These are phyloP conservation scores for Amiota mariae DNA, from an alignment of 2,888 invertebrate genomes.

Conservation along the genomic window DNA sequence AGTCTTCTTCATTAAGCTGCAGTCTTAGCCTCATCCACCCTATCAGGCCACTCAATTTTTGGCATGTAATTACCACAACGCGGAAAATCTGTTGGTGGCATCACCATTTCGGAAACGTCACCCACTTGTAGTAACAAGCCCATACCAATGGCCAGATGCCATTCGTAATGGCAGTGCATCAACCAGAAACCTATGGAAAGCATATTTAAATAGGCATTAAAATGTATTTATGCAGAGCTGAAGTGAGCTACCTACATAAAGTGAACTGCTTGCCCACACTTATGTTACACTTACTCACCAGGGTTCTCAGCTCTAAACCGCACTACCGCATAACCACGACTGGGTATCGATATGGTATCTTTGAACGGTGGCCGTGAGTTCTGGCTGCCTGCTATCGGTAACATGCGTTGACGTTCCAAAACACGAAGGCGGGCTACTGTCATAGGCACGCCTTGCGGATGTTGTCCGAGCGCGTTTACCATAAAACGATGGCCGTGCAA, in stretches of 20 bases:
- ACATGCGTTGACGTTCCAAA: constrained; percentile 43
- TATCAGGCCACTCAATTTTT: constrained; percentile 27
- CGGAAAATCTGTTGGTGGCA: constrained; percentile 82
- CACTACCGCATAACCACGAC: constrained; percentile 64
- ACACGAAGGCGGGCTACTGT: constrained; percentile 52
- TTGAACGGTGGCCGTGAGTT: constrained; percentile 61
- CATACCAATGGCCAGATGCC: constrained; percentile 65
- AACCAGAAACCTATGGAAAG: constrained; percentile 57
- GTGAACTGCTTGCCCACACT: background rate
- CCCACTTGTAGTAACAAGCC: constrained; percentile 71
- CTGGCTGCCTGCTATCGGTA: constrained; percentile 43
- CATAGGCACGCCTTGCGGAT: constrained; percentile 43
- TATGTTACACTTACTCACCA: constrained; percentile 41
- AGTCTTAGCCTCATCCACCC: background rate
- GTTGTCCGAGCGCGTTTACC: constrained; percentile 63
- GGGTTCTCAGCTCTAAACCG: constrained; percentile 65
- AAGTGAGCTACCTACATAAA: background rate
- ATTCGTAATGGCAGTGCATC: constrained; percentile 66
- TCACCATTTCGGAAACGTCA: constrained; percentile 78
- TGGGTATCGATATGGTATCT: constrained; percentile 68
- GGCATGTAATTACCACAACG: constrained; percentile 83
- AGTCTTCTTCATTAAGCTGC: background rate
- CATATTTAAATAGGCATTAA: constrained; percentile 25
- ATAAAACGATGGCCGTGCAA: constrained; percentile 70
- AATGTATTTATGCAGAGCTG: constrained; percentile 43